Evolutionary conservation across 2,888 invertebrate genomes (phyloP), one percentile per base, ranked within the genome.

Genomic region (Catocala sponsa): DNA sequence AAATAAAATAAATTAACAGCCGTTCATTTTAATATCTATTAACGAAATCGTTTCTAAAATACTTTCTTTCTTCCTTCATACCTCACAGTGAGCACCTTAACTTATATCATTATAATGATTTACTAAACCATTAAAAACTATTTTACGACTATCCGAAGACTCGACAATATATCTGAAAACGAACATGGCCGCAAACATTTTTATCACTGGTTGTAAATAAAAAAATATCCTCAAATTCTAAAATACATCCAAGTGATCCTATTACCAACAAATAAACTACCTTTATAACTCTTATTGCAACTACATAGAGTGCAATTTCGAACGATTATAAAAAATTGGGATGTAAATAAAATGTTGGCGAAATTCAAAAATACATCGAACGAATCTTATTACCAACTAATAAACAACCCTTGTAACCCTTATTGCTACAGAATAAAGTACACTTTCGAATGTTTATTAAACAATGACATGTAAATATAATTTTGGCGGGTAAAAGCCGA

Each of bases 141-240:
- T 78, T 77, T 77, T 78, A 77, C 79, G 77, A 78, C 71, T 72
- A 66, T 60, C 67, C 79, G 65, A 77, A 77, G 76, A 77, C 90
- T 88, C 86, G 77, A 86, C 85, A 86, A 86, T 81, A 74, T 83
- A 85, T 83, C 78, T 83, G 81, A 87, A 87, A 72, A 73, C 83
- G 84, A 88, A 76, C 91, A 90, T 70, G 80, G 85, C 93, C 93
- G 90, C 92, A 89, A 92, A 77, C 94, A 90, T 85, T 92, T 93
- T 94, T 94, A 94, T 92, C 88, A 86, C 88, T 25, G 70, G 79
- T 82, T 89, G 87, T 94, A 93, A 94, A 93, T 91, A 91, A 85
- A 86, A 38, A 88, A 78, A 72, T 68, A 70, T 72, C 78, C 78
- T 82, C 72, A 71, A 85, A 85, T 89, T 87, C 85, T 83, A 82